Base-by-base conservation (phyloP, 2,888 invertebrate species). In the Rhagonycha lutea region DNA sequence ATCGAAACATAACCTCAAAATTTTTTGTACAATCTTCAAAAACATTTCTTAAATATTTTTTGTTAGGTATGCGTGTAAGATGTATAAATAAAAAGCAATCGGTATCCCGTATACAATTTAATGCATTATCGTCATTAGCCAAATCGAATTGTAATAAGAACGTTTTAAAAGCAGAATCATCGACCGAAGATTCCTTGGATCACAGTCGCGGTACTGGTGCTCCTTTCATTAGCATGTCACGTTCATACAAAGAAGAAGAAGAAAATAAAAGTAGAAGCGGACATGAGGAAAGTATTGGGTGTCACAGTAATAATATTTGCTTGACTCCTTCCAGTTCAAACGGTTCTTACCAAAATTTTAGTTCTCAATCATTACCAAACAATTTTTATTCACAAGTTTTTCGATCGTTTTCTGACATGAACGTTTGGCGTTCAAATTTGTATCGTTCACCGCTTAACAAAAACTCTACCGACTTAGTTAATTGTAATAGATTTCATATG, bases 281-380 rank as follows among this genome's bases (percentile, higher is more conserved):
- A 24, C 68, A 69, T 68, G 76, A 80, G 80, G 80, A 80, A 80
- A 80, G 80, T 80, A 80, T 77, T 74, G 72, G 70, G 73, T 69
- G 29, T 70, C 76, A 62, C 69, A 72, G 68, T 23, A 63, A 65
- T 14, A 65, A 62, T 14, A n/a, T 47, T 32, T 32, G 24, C 63
- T 32, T 47, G n/a, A 32, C n/a, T 23, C 26, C 32, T 65, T 24
- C 47, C 3, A 47, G 23, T 18, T 18, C 18, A n/a, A 10, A 26
- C 26, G n/a, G 61, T 70, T 61, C 18, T 18, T 24, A 47, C 24
- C 63, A 65, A 65, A 65, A 24, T 65, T 24, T 11, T 24, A 65
- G 12, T 24, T 65, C 26, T 65, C 24, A 65, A 24, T 65, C 63
- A 26, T 24, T 65, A 23, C 63, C n/a, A 24, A 24, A 65, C 11